Evolutionary conservation across 2,888 invertebrate genomes (phyloP), one percentile per base, ranked within the genome.

Genomic region (Tipula unca): DNA sequence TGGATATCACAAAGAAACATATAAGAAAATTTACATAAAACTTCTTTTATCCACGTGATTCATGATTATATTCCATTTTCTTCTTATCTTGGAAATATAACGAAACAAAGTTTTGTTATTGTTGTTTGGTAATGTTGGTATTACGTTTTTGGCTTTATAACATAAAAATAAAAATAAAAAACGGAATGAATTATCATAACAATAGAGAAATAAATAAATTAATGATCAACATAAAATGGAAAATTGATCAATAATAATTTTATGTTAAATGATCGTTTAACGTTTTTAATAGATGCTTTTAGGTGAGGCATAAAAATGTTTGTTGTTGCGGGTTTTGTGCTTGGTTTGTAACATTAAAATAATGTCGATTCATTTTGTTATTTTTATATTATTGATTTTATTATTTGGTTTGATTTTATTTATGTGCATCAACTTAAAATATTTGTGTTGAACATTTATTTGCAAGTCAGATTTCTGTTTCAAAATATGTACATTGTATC

Each of bases 211-310:
- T 69, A 69, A 69, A 69, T 69, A 69, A 69, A 20, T 69, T 69
- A 69, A 69, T 69, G 69, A 69, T 69, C 69, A 69, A 69, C 69
- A 69, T 69, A 69, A 69, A 69, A 69, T 69, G 25, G 69, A 69
- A 69, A 69, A 69, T 69, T 69, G 69, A 69, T 69, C 69, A 69
- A 69, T 69, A 69, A 69, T 69, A 69, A 69, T 69, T 69, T 69
- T 69, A 69, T 69, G 69, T 69, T 69, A 69, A 69, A 69, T 69
- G 69, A 69, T 69, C 69, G 25, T 69, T 69, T 69, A 69, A 69
- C 69, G 25, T 69, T 69, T 69, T 69, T 69, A 69, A 69, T 69
- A 69, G 69, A 69, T 69, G 69, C 69, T 69, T 69, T 69, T 69
- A 69, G 69, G 69, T 69, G 69, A 69, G 69, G 69, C 69, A 69